A percentile compares a stretch with the other conserved stretches of the same genome.
Conservation (phyloP, 2,113 vertebrate genomes). For the Ahaetulla prasina region DNA sequence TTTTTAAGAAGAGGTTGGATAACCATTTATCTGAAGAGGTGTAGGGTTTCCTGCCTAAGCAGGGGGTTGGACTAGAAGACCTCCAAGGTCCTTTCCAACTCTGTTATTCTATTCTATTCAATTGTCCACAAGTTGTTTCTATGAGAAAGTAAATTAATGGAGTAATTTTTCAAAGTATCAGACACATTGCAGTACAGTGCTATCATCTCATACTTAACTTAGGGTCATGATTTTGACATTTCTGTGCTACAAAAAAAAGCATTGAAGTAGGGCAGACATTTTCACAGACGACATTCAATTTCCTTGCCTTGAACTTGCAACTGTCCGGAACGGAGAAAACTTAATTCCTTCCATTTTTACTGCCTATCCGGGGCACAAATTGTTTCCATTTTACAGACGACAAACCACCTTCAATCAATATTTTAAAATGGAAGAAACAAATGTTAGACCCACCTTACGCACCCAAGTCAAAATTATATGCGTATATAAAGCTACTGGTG, state of each 20-base stretch:
- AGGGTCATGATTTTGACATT: background rate
- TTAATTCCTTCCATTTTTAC: background rate
- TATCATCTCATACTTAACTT: background rate
- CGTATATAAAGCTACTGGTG: background rate
- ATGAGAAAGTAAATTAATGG: background rate
- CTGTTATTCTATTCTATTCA: no score
- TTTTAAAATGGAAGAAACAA: background rate
- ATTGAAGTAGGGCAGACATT: background rate
- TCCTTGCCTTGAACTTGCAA: background rate
- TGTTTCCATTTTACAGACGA: background rate
- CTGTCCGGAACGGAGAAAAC: background rate
- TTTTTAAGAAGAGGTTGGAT: no score
- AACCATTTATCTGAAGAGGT: no score
- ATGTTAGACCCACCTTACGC: no score
- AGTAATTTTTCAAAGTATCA: background rate
- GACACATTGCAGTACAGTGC: background rate
- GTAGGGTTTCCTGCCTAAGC: no score
- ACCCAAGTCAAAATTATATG: background rate
- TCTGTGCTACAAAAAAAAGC: background rate
- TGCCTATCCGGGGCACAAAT: background rate
- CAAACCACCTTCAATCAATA: background rate
- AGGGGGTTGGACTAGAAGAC: no score
- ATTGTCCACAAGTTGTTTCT: background rate
- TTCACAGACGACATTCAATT: background rate
- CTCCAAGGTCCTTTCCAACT: no score